These are phyloP conservation scores for Gonocerus acuteangulatus DNA, from an alignment of 2,888 invertebrate species.

Conservation along the genomic window DNA sequence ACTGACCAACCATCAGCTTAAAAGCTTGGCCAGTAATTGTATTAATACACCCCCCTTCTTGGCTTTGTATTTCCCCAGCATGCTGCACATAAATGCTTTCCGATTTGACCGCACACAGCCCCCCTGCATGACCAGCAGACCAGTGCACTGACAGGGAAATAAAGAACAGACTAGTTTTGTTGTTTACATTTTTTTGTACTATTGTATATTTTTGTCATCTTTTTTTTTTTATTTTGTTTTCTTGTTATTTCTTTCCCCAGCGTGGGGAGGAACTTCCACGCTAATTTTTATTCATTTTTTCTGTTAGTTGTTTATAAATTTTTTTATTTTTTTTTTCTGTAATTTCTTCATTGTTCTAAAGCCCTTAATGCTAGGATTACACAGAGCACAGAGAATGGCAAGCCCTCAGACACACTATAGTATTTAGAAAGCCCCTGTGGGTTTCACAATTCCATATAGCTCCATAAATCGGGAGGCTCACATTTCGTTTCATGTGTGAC, in stretches of 20 bases:
- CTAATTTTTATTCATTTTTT: background rate
- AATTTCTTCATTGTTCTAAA: slow-evolving; percentile 1
- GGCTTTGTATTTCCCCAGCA: slow-evolving; percentile 12
- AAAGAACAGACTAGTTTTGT: slow-evolving; percentile 10
- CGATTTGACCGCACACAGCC: slow-evolving; percentile 10
- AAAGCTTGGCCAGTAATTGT: slow-evolving; percentile 12
- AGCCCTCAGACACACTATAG: slow-evolving; percentile 9
- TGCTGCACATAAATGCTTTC: slow-evolving; percentile 12
- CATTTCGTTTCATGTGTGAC: background rate
- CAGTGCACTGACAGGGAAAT: slow-evolving; percentile 20
- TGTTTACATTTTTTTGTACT: background rate
- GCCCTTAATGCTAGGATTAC: slow-evolving; percentile 8
- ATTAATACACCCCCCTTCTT: slow-evolving; percentile 12
- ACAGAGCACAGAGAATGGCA: slow-evolving; percentile 22
- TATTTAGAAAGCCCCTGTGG: slow-evolving; percentile 5
- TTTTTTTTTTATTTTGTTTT: background rate
- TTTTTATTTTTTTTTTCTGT: too few species aligned
- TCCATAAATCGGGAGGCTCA: background rate
- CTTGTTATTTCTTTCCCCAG: slow-evolving; percentile 1
- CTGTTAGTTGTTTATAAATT: background rate
- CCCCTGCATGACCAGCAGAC: slow-evolving; percentile 12
- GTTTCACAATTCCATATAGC: slow-evolving; percentile 4
- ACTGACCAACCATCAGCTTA: slow-evolving; percentile 15
- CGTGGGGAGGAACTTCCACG: slow-evolving; percentile 2
- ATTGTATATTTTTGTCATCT: slow-evolving; percentile 5